Percentiles rank a stretch among this genome's conserved stretches.
These are phyloP conservation scores for Parazoanthus darwini DNA, from an alignment of 92 coral and sea anemone genomes.

Conservation along the genomic window DNA sequence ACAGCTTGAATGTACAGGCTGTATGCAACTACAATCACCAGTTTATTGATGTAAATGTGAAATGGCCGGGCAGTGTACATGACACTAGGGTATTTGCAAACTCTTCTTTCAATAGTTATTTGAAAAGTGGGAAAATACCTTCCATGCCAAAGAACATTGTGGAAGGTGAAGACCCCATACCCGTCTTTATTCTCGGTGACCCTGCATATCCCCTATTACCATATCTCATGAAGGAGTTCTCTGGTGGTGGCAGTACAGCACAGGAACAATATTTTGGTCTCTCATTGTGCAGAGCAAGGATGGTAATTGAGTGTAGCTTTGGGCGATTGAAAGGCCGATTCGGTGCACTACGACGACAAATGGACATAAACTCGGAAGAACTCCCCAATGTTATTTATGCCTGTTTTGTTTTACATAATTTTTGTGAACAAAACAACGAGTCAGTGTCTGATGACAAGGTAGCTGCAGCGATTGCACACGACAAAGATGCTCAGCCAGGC, in stretches of 20 bases:
- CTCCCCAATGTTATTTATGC: conserved; percentile 58
- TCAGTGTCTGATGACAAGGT: conserved; percentile 49
- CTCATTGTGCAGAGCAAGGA: conserved; percentile 26
- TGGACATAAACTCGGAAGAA: conserved; percentile 53
- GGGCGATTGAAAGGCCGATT: conserved; percentile 42
- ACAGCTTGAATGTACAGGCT: not conserved
- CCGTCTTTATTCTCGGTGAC: not conserved
- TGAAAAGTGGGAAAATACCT: not conserved
- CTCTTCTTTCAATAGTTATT: not conserved
- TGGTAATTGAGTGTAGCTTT: conserved; percentile 51
- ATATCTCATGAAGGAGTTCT: not conserved
- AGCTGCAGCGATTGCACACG: not conserved
- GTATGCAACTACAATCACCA: not conserved
- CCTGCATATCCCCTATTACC: not conserved
- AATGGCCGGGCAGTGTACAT: not conserved
- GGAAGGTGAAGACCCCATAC: not conserved
- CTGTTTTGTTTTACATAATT: conserved; percentile 56
- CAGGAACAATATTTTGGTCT: not conserved
- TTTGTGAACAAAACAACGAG: conserved; percentile 52
- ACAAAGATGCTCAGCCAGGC: not conserved
- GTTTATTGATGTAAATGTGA: not conserved
- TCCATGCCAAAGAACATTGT: not conserved
- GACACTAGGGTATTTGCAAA: not conserved
- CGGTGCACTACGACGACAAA: conserved; percentile 42
- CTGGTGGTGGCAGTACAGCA: not conserved